Percentiles rank a stretch among this genome's conserved stretches.
phyloP scores from a whole-genome alignment of 2,113 vertebrate genomes.

The Leptobrachium leishanense region DNA sequence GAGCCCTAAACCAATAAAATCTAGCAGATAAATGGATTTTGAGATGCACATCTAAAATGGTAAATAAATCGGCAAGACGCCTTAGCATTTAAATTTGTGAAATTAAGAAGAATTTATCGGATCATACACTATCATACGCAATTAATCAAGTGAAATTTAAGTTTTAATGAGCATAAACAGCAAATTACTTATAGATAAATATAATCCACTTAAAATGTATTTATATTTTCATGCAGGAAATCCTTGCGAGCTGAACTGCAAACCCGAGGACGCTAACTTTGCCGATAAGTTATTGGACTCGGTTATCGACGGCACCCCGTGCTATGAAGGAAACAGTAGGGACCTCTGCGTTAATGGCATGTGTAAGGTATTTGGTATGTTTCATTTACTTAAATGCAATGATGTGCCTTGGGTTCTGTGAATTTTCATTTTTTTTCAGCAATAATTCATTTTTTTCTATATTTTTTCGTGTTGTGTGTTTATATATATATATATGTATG shows the following conservation, averaged over 20 bases:
- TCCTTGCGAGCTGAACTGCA: conserved; percentile 84
- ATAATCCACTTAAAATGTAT: conserved; percentile 21
- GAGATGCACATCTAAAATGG: not conserved
- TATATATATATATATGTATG: too few species aligned
- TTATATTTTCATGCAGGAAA: conserved; percentile 66
- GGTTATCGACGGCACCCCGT: conserved; percentile 90
- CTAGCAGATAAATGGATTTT: too few species aligned
- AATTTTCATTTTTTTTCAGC: not conserved
- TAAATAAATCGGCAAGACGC: not conserved
- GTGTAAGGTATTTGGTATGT: conserved; percentile 98
- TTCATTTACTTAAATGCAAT: conserved; percentile 65
- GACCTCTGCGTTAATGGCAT: conserved; percentile 96
- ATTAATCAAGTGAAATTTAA: not conserved
- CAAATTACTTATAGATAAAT: not conserved
- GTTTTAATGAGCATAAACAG: not conserved
- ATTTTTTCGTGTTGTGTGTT: too few species aligned
- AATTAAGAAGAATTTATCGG: not conserved
- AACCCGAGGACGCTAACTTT: conserved; percentile 81
- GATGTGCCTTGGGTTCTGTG: not conserved
- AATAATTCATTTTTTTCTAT: too few species aligned
- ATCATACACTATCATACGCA: not conserved
- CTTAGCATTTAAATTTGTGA: not conserved
- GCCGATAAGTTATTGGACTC: conserved; percentile 94
- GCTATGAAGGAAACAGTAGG: conserved; percentile 85
- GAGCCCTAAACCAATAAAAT: too few species aligned